Evolutionary conservation across 1,140 invertebrate genomes (phyloP).

Genomic region (Platorchestia sp.): DNA sequence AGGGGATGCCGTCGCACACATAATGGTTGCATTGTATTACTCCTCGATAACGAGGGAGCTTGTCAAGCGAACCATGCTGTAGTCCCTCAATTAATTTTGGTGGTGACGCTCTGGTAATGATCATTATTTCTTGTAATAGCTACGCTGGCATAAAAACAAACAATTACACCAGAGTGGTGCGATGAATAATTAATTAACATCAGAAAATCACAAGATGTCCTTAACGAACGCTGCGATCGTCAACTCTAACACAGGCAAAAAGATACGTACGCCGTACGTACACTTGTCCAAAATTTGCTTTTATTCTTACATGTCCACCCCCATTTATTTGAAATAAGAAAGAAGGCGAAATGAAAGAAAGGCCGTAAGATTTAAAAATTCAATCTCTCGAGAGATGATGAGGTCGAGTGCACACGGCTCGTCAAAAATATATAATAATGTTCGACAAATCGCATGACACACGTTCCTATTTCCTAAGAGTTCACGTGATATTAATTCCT

Average conservation of each 20-base stretch:
- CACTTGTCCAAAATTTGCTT: no score
- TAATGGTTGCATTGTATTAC: background rate
- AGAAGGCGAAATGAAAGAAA: no score
- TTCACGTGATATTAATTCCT: no score
- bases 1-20: background rate
- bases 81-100: background rate
- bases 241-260: background rate
- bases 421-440: no score
- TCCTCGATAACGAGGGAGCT: background rate
- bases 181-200: background rate
- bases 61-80: background rate
- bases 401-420: no score
- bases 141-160: background rate
- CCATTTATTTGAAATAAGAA: no score
- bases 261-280: background rate
- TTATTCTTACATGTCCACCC: no score
- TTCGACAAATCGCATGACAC: no score
- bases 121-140: background rate
- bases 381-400: no score
- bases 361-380: no score
- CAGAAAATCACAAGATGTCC: background rate
- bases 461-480: no score
- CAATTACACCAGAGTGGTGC: background rate
- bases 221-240: background rate
- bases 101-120: background rate